Conservation (phyloP, 2,797 vertebrate genomes). For the Sebastiscus albofasciatus region DNA sequence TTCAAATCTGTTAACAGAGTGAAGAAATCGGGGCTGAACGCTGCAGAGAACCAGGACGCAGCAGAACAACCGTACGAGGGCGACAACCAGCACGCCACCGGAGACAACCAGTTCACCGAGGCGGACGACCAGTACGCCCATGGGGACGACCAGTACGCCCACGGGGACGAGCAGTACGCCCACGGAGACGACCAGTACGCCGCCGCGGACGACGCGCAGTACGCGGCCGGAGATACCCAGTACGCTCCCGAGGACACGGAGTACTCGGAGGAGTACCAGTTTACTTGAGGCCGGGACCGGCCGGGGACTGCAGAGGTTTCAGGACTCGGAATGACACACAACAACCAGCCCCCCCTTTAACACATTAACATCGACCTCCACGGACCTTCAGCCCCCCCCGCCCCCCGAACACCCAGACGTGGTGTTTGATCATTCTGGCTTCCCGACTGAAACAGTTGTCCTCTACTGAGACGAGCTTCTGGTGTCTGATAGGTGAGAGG, state of each 20-base stretch:
- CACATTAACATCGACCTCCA: constrained; percentile 48
- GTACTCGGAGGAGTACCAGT: constrained; percentile 71
- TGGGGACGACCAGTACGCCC: neutral
- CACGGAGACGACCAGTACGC: neutral
- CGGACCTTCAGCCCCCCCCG: constrained; percentile 9
- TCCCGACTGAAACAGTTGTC: neutral
- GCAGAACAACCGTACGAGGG: neutral
- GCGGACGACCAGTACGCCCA: neutral
- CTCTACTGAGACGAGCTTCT: neutral
- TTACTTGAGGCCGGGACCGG: constrained; percentile 50
- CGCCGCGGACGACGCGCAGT: neutral
- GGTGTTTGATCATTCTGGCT: neutral
- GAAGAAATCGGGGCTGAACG: constrained; percentile 70
- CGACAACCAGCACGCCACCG: neutral
- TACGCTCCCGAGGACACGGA: constrained; percentile 49
- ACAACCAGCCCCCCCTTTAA: constrained; percentile 71
- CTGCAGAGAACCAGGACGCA: constrained; percentile 32
- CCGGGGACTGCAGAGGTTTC: constrained; percentile 27
- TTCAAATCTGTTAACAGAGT: constrained; percentile 33
- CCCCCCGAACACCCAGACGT: neutral
- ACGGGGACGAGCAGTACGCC: neutral
- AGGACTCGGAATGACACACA: constrained; percentile 53
- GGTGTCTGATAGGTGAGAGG: neutral
- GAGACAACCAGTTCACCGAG: neutral
- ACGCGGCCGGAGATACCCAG: neutral